Conservation (phyloP, 2,888 invertebrate species). For the Tachina fera region DNA sequence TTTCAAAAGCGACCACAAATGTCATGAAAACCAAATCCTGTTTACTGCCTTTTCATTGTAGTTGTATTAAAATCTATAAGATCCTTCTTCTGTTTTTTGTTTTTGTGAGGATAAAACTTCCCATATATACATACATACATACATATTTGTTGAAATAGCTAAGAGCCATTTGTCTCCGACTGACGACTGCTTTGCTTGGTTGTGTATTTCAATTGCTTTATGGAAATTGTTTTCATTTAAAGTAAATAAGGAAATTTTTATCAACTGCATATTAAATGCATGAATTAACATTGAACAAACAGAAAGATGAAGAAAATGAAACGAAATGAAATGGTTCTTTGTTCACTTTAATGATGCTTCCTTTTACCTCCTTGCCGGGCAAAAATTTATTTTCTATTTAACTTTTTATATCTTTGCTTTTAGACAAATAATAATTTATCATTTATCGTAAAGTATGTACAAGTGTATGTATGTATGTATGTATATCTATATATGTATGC, state of each 20-base stretch:
- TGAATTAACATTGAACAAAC: constrained; percentile 44
- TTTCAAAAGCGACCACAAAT: constrained; percentile 24
- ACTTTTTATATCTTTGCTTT: constrained; percentile 1
- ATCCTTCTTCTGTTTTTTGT: constrained; percentile 22
- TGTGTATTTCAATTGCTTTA: constrained; percentile 35
- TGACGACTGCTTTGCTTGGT: constrained; percentile 13
- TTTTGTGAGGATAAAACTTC: not conserved
- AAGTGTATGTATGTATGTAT: not conserved
- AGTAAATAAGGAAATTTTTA: constrained; percentile 45
- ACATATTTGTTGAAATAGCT: constrained; percentile 27
- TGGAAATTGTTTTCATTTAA: constrained; percentile 45
- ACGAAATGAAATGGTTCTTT: constrained; percentile 21
- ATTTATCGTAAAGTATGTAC: constrained; percentile 25
- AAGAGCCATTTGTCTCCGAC: constrained; percentile 40
- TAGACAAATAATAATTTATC: constrained; percentile 50
- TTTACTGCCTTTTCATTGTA: constrained; percentile 19
- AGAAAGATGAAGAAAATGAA: not conserved
- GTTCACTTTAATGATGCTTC: not conserved
- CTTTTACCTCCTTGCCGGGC: not conserved
- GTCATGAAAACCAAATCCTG: constrained; percentile 33
- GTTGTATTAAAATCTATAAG: constrained; percentile 40
- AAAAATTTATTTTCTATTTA: not conserved
- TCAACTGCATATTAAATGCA: constrained; percentile 63
- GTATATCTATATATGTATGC: not conserved
- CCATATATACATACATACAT: not conserved